These are phyloP conservation scores for Augochlorella aurata DNA, from an alignment of 2,888 invertebrate species.

Conservation along the genomic window DNA sequence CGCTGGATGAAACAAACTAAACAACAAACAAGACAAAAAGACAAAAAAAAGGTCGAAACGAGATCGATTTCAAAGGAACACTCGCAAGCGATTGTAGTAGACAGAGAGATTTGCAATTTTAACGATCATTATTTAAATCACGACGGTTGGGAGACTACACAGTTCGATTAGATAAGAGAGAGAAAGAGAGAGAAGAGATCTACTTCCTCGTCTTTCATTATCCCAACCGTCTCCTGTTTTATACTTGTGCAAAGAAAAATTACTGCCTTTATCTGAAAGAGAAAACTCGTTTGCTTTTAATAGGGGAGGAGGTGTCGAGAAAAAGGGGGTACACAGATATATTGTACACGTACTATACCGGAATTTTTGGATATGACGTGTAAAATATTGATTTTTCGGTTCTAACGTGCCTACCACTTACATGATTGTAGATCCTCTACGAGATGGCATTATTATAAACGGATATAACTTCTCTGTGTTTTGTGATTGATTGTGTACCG, in stretches of 20 bases:
- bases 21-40: constrained; percentile 20
- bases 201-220: constrained; percentile 4
- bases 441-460: constrained; percentile 49
- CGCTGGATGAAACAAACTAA: constrained; percentile 43
- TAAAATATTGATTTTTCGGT: constrained; percentile 45
- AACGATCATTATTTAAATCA: constrained; percentile 48
- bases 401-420: constrained; percentile 60
- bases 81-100: constrained; percentile 55
- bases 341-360: constrained; percentile 27
- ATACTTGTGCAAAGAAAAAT: constrained; percentile 49
- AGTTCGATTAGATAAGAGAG: constrained; percentile 35
- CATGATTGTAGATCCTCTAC: constrained; percentile 48
- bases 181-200: constrained; percentile 9
- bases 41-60: neutral
- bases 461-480: constrained; percentile 33
- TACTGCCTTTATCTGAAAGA: constrained; percentile 62
- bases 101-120: constrained; percentile 51
- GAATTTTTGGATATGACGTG: constrained; percentile 37
- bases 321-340: constrained; percentile 25
- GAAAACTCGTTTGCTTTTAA: constrained; percentile 32
- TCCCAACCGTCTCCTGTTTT: constrained; percentile 21
- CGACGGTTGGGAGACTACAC: constrained; percentile 36
- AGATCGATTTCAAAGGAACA: constrained; percentile 35
- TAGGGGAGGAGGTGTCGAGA: neutral
- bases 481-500: constrained; percentile 43